A percentile compares a stretch with the other conserved stretches of the same genome.
Evolutionary conservation across 1,140 invertebrate species (phyloP).

Genomic region (fruit fly (Drosophila melanogaster)): Release_6_plus_ISO1_MT NT_033777.3:26163501-26164000

Average conservation of each 20-base stretch:
- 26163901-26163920: background rate
- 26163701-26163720: slow-evolving; percentile 11
- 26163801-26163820: slow-evolving; percentile 9
- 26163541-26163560: slow-evolving; percentile 54
- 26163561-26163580: slow-evolving; percentile 24
- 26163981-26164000: slow-evolving; percentile 32
- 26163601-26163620: slow-evolving; percentile 33
- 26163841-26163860: background rate
- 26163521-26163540: slow-evolving; percentile 49
- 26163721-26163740: slow-evolving; percentile 4
- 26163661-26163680: background rate
- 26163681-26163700: background rate
- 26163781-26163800: background rate
- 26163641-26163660: background rate
- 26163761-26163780: slow-evolving; percentile 2
- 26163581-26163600: slow-evolving; percentile 28
- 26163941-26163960: slow-evolving; percentile 12
- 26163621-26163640: background rate
- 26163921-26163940: background rate
- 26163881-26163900: slow-evolving; percentile 2
- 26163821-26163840: slow-evolving; percentile 17
- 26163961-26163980: slow-evolving; percentile 25
- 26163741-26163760: slow-evolving; percentile 30
- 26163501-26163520: slow-evolving; percentile 53
- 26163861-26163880: slow-evolving; percentile 10